phyloP scores from a whole-genome alignment of 1,140 invertebrate genomes.

The Procambarus clarkii region DNA sequence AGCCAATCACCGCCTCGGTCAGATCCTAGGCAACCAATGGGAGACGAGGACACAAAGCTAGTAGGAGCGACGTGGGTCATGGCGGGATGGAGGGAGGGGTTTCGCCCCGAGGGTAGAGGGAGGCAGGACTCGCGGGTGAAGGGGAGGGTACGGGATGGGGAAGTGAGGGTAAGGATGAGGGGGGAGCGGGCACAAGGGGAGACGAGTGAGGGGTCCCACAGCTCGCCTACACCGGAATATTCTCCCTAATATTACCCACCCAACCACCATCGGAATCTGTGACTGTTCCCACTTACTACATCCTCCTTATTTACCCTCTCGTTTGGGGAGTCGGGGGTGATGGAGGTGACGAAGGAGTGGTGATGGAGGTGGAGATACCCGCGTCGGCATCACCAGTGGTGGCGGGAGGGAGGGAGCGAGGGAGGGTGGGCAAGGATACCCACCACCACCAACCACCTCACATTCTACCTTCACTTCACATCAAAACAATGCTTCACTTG shows the following conservation, averaged over 20 bases:
- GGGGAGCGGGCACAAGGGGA: conserved; percentile 23
- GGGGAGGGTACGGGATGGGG: conserved; percentile 3
- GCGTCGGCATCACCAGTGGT: neutral
- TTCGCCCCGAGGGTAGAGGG: conserved; percentile 18
- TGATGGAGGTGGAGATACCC: neutral
- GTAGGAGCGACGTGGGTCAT: conserved; percentile 46
- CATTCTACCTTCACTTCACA: conserved; percentile 12
- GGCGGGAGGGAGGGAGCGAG: neutral
- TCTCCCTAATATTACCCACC: neutral
- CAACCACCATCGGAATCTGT: neutral
- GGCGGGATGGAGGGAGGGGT: conserved; percentile 23
- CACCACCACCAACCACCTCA: conserved; percentile 21
- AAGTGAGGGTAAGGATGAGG: conserved; percentile 42
- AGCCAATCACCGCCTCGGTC: conserved; percentile 48
- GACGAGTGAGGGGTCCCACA: conserved; percentile 30
- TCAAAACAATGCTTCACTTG: neutral
- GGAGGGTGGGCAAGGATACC: conserved; percentile 22
- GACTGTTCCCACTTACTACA: neutral
- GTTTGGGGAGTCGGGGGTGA: neutral
- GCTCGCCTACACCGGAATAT: neutral
- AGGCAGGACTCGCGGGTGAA: conserved; percentile 25
- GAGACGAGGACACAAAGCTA: conserved; percentile 48
- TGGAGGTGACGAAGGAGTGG: neutral
- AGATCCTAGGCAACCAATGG: conserved; percentile 62
- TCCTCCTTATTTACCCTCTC: neutral